Evolutionary conservation across 2,797 vertebrate genomes (phyloP), one percentile per base, ranked within the genome.

Genomic region (Neomorphus geoffroyi): DNA sequence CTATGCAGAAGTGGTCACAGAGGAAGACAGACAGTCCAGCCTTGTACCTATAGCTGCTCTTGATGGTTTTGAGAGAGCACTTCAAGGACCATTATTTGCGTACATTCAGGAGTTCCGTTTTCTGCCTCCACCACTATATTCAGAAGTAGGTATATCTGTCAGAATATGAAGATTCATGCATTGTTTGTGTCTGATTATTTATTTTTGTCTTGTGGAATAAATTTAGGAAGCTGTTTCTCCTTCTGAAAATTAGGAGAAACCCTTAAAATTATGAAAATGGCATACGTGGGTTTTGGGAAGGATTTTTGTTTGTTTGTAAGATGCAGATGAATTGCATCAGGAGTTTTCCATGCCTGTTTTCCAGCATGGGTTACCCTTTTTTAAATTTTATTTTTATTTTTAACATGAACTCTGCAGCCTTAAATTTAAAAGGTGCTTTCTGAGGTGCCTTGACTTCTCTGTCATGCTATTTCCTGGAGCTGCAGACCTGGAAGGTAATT

Each of bases 81-180:
- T 98, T 96, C 98, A 97, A 97, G 97, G 98, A 91, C 97, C 99
- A 78, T 97, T 99, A 95, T 98, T 99, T 27, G 98, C 99, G 30
- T 99, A 99, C 96, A 99, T 99, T 98, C 99, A 99, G 48, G 98
- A 99, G 97, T 99, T 99, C 97, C 98, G 98, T 96, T 99, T 99
- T 96, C 98, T 99, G 94, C 99, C 99, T 33, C 99, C 99, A 4
- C 99, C 99, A 79, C 98, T 99, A 90, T 99, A 99, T 97, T 98
- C 99, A 51, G 99, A 99, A 98, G 99, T 99, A 98, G 97, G 97
- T 33, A 88, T 75, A 84, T 41, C 45, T 77, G 45, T 74, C 27
- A 58, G 51, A 51, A 57, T 70, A 66, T 50, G 66, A 67, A 45
- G 30, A 48, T 62, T 72, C 77, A 51, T 74, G 62, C 58, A 39